Conservation (phyloP, 2,888 invertebrate species). For the Podabrus alpinus region DNA sequence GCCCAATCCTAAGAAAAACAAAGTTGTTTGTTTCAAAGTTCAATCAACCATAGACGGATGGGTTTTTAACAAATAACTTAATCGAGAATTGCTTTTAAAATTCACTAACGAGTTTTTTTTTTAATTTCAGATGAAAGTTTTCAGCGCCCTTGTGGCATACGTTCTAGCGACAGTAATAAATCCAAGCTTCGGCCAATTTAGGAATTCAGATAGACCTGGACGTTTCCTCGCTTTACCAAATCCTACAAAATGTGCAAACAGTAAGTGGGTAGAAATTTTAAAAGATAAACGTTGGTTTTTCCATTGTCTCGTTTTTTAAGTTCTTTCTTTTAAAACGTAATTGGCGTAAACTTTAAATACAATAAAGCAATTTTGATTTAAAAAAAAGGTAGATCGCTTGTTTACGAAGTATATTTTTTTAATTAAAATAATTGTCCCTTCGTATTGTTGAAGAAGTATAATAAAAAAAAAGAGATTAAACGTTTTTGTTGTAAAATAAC, state of each 20-base stretch:
- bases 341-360: background rate
- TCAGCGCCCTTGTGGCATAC: conserved; percentile 64
- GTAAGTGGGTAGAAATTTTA: conserved; percentile 64
- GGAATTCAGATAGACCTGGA: conserved; percentile 75
- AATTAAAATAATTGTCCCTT: background rate
- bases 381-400: no score
- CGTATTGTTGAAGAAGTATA: no score
- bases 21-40: no score
- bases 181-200: conserved; percentile 61
- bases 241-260: conserved; percentile 80
- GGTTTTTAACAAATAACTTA: background rate
- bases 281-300: background rate
- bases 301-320: background rate
- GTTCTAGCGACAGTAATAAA: conserved; percentile 61
- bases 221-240: conserved; percentile 82
- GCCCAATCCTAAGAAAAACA: no score
- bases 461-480: background rate
- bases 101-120: conserved; percentile 3
- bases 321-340: background rate
- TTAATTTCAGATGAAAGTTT: conserved; percentile 67
- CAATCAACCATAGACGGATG: background rate
- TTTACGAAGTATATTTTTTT: background rate
- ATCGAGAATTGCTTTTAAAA: background rate
- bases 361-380: background rate
- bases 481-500: background rate